Evolutionary conservation across 2,888 invertebrate species (phyloP).

Genomic region (Meiosimyza decipiens): DNA sequence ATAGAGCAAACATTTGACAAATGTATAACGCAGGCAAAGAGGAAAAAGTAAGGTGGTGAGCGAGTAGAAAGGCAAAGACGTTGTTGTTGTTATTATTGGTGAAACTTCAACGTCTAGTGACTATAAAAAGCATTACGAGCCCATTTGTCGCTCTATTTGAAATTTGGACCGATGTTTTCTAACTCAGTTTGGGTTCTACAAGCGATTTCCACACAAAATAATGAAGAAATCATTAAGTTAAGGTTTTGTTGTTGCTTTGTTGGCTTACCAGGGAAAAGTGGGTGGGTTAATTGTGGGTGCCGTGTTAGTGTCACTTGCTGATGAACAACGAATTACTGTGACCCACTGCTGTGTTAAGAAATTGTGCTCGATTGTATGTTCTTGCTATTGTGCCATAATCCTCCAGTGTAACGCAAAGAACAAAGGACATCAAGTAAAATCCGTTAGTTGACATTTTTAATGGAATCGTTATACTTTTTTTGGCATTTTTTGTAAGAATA

Average conservation of each 20-base stretch:
- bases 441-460: slow-evolving; percentile 8
- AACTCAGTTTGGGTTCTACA: background rate
- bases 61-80: background rate
- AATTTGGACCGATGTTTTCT: background rate
- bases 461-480: too few relatives aligned
- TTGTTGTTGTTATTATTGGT: too few relatives aligned
- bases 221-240: slow-evolving; percentile 21
- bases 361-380: slow-evolving; percentile 15
- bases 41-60: background rate
- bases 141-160: slow-evolving; percentile 1
- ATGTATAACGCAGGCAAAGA: background rate
- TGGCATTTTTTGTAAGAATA: too few relatives aligned
- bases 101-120: slow-evolving; percentile 15
- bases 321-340: background rate
- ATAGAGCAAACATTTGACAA: slow-evolving; percentile 20
- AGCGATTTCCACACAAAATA: background rate
- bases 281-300: background rate
- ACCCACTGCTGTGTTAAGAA: slow-evolving; percentile 24
- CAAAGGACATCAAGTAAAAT: slow-evolving; percentile 1
- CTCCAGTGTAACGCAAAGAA: slow-evolving; percentile 8
- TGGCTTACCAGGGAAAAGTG: background rate
- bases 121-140: slow-evolving; percentile 24
- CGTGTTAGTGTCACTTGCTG: slow-evolving; percentile 6
- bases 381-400: slow-evolving; percentile 13
- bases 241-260: slow-evolving; percentile 1